Evolutionary conservation across 2,888 invertebrate species (phyloP), one percentile per base, ranked within the genome.

Genomic region (Drosophila cognata): DNA sequence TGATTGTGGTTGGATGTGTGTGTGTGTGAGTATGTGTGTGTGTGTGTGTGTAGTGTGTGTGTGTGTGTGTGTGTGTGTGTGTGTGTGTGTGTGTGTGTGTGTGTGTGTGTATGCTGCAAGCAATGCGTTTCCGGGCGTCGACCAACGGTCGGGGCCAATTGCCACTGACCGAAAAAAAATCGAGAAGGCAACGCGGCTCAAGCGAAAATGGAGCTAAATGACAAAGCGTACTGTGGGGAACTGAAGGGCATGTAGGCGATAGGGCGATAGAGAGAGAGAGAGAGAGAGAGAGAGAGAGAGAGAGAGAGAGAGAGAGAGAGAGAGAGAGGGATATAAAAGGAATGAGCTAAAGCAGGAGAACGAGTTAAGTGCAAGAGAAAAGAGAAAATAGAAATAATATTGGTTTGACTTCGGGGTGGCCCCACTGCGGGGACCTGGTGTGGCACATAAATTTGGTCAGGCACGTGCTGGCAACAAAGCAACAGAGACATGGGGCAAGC

Each of bases 151-250:
- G 69, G 61, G 73, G 85, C 88, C 82, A 84, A 84, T 84, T 84
- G 78, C 83, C 82, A 74, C 74, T 76, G 77, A 82, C 83, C 80
- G 85, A 74, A 76, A 74, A 38, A 73, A 79, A 74, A 80, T 71
- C 59, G 76, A 69, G 64, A 79, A 78, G 73, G 66, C 68, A 71
- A 72, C 74, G 58, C 57, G 43, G 56, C 61, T 18, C 63, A 63
- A 74, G 51, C 62, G 53, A 63, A 71, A 72, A 73, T 71, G 63
- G 21, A 64, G 55, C 60, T 41, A 55, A 75, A 79, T 76, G 79
- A 86, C 84, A 79, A 77, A 81, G 73, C 72, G 76, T 70, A 79
- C 78, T 57, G 51, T 21, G 48, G 56, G 64, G 62, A 68, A n/a
- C 48, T n/a, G 28, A 16, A 29, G 35, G 29, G 60, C 16, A 21